phyloP scores from a whole-genome alignment of 2,888 invertebrate species.

The Elegia similella region DNA sequence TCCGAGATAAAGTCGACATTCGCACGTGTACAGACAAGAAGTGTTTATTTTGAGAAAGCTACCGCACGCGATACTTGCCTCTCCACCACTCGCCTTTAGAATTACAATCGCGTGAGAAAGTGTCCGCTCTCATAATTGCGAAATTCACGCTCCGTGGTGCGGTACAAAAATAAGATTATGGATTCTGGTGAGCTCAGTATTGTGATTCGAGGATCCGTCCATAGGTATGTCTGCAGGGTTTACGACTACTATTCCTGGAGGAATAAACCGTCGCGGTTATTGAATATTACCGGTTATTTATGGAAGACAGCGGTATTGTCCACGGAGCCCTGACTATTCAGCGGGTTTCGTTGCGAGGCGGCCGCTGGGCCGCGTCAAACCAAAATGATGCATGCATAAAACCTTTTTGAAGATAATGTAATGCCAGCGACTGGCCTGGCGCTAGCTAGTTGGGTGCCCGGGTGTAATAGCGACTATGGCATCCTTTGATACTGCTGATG shows the following conservation, averaged over 20 bases:
- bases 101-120: slow-evolving; percentile 48
- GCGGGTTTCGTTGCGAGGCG: slow-evolving; percentile 36
- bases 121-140: slow-evolving; percentile 70
- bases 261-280: slow-evolving; percentile 74
- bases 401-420: background rate
- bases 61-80: slow-evolving; percentile 50
- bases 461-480: too few relatives aligned
- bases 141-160: slow-evolving; percentile 81
- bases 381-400: slow-evolving; percentile 1
- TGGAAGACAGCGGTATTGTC: slow-evolving; percentile 74
- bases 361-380: slow-evolving; percentile 12
- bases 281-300: slow-evolving; percentile 78
- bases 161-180: slow-evolving; percentile 82
- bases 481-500: too few relatives aligned
- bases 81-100: slow-evolving; percentile 46
- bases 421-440: too few relatives aligned
- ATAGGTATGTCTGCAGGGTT: slow-evolving; percentile 77
- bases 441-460: too few relatives aligned
- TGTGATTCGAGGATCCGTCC: slow-evolving; percentile 82
- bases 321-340: slow-evolving; percentile 45
- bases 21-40: slow-evolving; percentile 76
- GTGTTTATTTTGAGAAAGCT: slow-evolving; percentile 75
- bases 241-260: slow-evolving; percentile 80
- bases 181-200: slow-evolving; percentile 80
- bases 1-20: slow-evolving; percentile 78